Conservation (phyloP, 2,888 invertebrate genomes). For the Dryomyza anilis region DNA sequence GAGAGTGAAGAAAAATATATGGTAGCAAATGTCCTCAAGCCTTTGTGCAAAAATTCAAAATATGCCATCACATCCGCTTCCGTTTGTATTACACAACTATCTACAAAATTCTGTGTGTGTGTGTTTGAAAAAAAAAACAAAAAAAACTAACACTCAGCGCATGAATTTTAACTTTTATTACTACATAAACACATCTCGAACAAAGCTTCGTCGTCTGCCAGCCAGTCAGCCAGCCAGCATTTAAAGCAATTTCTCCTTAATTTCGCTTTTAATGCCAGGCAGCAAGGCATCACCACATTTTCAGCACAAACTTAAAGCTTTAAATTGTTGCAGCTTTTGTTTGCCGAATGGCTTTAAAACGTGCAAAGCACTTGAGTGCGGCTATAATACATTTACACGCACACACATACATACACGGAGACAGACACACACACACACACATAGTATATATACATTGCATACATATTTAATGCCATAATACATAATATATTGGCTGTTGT, state of each 20-base stretch:
- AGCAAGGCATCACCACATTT: no score
- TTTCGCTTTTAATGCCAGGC: no score
- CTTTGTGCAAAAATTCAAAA: slow-evolving; percentile 1
- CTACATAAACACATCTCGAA: slow-evolving; percentile 10
- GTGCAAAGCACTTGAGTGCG: slow-evolving; percentile 20
- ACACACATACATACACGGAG: background rate
- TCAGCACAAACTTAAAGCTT: no score
- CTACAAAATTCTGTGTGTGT: slow-evolving; percentile 1
- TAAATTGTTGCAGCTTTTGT: background rate
- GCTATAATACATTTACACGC: background rate
- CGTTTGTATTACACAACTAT: no score
- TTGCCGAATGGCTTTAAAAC: slow-evolving; percentile 21
- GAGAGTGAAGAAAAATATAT: background rate
- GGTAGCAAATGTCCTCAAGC: slow-evolving; percentile 26
- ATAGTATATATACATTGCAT: no score
- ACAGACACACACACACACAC: background rate
- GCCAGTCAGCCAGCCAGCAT: background rate
- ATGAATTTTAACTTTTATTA: slow-evolving; percentile 18
- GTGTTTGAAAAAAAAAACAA: slow-evolving; percentile 4
- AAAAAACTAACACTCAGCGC: slow-evolving; percentile 3
- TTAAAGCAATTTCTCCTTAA: background rate
- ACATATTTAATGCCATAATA: slow-evolving; percentile 6
- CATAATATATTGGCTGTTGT: slow-evolving; percentile 2
- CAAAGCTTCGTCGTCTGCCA: background rate
- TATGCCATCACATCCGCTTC: no score